Percentiles rank a stretch among this genome's conserved stretches.
phyloP scores from a whole-genome alignment of 2,888 invertebrate species.

The Ypsolopha scabrella region DNA sequence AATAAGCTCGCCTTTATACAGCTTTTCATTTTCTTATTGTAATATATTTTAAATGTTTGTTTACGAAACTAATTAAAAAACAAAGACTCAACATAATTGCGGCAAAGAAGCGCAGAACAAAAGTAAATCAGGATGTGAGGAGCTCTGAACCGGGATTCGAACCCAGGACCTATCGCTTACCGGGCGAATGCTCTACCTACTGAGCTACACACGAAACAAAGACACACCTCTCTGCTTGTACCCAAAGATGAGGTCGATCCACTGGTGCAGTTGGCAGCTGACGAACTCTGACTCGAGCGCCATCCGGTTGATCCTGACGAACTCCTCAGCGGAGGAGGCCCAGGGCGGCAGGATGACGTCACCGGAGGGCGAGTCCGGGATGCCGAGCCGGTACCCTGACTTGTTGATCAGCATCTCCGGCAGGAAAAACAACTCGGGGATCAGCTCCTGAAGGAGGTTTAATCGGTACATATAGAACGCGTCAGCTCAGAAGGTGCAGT shows the following conservation, averaged over 20 bases:
- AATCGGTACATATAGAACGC: too few relatives aligned
- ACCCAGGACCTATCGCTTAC: too few relatives aligned
- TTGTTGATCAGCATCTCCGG: slow-evolving; percentile 98
- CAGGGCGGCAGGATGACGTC: slow-evolving; percentile 96
- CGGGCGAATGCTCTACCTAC: too few relatives aligned
- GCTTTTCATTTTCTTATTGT: too few relatives aligned
- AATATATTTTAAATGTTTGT: too few relatives aligned
- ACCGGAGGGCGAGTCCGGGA: slow-evolving; percentile 85
- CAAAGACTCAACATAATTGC: too few relatives aligned
- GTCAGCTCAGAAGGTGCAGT: too few relatives aligned
- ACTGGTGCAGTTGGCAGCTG: slow-evolving; percentile 99
- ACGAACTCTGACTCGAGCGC: slow-evolving; percentile 99
- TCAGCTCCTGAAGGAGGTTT: slow-evolving; percentile 79
- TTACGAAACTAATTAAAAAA: too few relatives aligned
- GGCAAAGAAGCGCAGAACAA: too few relatives aligned
- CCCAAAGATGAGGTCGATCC: slow-evolving; percentile 99
- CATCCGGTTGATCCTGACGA: slow-evolving; percentile 97
- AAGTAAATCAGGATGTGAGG: too few relatives aligned
- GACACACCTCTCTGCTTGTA: slow-evolving; percentile 95
- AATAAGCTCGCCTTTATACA: too few relatives aligned
- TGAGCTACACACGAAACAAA: background rate
- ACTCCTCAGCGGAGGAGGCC: slow-evolving; percentile 98
- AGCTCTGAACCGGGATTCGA: too few relatives aligned
- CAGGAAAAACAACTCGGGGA: slow-evolving; percentile 98
- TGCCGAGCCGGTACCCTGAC: slow-evolving; percentile 84